These are phyloP conservation scores for Ptychochromis oligacanthus DNA, from an alignment of 2,113 vertebrate genomes.

Conservation along the genomic window DNA sequence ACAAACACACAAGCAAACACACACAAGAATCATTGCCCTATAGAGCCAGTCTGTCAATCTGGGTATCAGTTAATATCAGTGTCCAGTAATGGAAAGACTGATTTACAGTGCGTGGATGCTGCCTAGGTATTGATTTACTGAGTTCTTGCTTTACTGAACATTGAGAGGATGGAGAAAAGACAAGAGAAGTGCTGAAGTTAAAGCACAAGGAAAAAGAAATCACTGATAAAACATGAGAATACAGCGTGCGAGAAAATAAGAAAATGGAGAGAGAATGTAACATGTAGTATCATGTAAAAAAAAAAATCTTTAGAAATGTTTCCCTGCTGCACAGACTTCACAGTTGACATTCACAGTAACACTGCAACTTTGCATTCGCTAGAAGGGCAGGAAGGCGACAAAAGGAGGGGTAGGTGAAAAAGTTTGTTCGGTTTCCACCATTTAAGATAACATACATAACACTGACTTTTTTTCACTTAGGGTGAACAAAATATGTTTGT, in stretches of 20 bases:
- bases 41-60: conserved; percentile 44
- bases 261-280: not conserved
- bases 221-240: not conserved
- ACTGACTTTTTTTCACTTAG: not conserved
- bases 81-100: conserved; percentile 58
- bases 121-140: conserved; percentile 46
- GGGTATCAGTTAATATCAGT: conserved; percentile 62
- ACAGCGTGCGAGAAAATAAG: not conserved
- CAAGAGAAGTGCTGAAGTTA: not conserved
- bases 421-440: not conserved
- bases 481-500: not conserved
- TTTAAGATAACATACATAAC: not conserved
- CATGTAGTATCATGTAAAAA: not conserved
- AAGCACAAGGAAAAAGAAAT: conserved; percentile 10
- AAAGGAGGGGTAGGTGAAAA: not conserved
- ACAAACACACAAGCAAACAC: conserved; percentile 11
- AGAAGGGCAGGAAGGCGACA: not conserved
- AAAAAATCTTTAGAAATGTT: not conserved
- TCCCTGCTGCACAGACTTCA: not conserved
- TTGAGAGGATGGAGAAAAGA: conserved; percentile 23
- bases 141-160: conserved; percentile 43
- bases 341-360: not conserved
- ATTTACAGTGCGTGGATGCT: conserved; percentile 46
- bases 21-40: conserved; percentile 24
- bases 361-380: not conserved